Evolutionary conservation across 2,888 invertebrate species (phyloP).

Genomic region (Nowickia ferox): DNA sequence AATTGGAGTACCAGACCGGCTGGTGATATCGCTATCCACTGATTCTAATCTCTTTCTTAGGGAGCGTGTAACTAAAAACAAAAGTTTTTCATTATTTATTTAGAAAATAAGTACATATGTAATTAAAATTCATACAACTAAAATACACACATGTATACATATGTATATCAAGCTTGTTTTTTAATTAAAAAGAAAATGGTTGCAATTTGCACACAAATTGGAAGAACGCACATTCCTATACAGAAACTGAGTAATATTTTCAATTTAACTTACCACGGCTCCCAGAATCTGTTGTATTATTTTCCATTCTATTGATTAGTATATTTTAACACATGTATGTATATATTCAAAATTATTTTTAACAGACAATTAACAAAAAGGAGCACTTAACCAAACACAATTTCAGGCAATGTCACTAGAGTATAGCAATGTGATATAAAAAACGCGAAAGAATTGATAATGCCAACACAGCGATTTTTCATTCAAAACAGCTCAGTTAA

Average conservation of each 20-base stretch:
- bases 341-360: neutral
- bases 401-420: too few relatives aligned
- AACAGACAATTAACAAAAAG: neutral
- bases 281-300: conserved; percentile 46
- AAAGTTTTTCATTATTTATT: neutral
- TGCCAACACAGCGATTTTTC: too few relatives aligned
- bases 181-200: neutral
- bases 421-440: too few relatives aligned
- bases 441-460: too few relatives aligned
- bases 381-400: neutral
- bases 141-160: too few relatives aligned
- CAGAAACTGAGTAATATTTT: neutral
- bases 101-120: too few relatives aligned
- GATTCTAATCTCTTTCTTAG: conserved; percentile 76
- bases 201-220: neutral
- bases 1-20: conserved; percentile 75
- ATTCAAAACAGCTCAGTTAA: too few relatives aligned
- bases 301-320: conserved; percentile 45
- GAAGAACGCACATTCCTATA: neutral
- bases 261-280: conserved; percentile 61
- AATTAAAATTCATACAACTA: too few relatives aligned
- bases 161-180: too few relatives aligned
- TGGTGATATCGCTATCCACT: conserved; percentile 73
- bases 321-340: neutral
- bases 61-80: conserved; percentile 75